These are phyloP conservation scores for Artemia sinica DNA, from an alignment of 2,888 invertebrate species.

Conservation along the genomic window DNA sequence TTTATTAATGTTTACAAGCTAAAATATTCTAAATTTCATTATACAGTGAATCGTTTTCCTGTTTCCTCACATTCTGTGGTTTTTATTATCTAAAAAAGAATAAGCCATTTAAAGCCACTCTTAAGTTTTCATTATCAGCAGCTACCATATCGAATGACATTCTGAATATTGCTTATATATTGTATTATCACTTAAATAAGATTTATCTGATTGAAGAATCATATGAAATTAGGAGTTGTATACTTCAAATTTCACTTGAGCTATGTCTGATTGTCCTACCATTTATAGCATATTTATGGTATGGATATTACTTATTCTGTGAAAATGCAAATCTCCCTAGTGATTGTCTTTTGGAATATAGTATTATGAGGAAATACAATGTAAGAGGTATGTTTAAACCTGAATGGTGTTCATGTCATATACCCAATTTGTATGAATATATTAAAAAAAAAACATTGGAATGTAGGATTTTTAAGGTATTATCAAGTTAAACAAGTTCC, in stretches of 20 bases:
- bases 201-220: no score
- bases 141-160: conserved; percentile 55
- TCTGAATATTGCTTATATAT: no score
- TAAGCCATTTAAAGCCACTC: conserved; percentile 17
- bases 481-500: conserved; percentile 79
- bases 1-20: conserved; percentile 86
- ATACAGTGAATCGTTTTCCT: conserved; percentile 77
- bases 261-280: no score
- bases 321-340: conserved; percentile 23
- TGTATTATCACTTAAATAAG: no score
- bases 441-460: conserved; percentile 91
- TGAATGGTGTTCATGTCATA: conserved; percentile 33
- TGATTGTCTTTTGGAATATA: conserved; percentile 19
- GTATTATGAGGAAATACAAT: conserved; percentile 32
- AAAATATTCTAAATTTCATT: conserved; percentile 84
- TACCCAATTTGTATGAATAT: conserved; percentile 59
- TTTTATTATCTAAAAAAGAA: conserved; percentile 33
- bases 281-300: no score
- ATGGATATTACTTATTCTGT: conserved; percentile 32
- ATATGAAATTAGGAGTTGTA: no score
- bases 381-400: conserved; percentile 20
- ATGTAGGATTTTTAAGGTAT: conserved; percentile 74
- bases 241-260: no score
- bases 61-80: conserved; percentile 56
- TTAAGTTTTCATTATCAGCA: conserved; percentile 42